Evolutionary conservation across 1,140 invertebrate genomes (phyloP).

Genomic region (Chelonus insularis): DNA sequence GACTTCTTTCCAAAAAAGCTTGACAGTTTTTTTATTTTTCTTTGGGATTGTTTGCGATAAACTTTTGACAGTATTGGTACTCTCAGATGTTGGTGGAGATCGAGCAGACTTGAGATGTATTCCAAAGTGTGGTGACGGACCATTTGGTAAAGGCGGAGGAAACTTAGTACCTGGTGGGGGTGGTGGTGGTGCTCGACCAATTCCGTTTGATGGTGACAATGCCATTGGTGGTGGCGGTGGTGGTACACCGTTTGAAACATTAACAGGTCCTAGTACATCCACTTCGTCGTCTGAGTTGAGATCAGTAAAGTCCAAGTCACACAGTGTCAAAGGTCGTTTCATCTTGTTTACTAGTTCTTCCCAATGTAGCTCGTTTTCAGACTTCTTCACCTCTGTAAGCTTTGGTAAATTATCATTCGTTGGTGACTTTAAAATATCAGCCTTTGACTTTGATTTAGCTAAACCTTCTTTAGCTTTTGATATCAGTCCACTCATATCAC

Average conservation of each 20-base stretch:
- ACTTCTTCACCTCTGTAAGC: slow-evolving; percentile 77
- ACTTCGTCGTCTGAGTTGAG: slow-evolving; percentile 79
- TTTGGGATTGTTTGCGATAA: slow-evolving; percentile 59
- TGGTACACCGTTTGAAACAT: slow-evolving; percentile 66
- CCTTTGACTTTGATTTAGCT: slow-evolving; percentile 80
- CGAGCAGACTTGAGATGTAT: slow-evolving; percentile 47
- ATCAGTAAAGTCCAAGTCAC: slow-evolving; percentile 96
- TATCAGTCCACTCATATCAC: slow-evolving; percentile 86
- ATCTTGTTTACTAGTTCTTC: slow-evolving; percentile 84
- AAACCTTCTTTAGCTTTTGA: slow-evolving; percentile 91
- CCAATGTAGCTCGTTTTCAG: slow-evolving; percentile 94
- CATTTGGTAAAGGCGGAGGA: slow-evolving; percentile 55
- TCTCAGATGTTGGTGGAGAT: slow-evolving; percentile 31
- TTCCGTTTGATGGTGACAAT: slow-evolving; percentile 50
- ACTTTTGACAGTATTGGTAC: slow-evolving; percentile 28
- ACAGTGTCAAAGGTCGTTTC: slow-evolving; percentile 83
- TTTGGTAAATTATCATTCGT: slow-evolving; percentile 66
- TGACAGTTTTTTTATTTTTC: slow-evolving; percentile 97
- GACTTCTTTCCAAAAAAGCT: slow-evolving; percentile 98
- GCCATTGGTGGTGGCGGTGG: slow-evolving; percentile 72
- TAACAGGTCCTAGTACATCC: slow-evolving; percentile 66
- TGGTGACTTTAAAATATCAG: slow-evolving; percentile 70
- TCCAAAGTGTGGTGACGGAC: slow-evolving; percentile 54
- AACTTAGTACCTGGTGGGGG: slow-evolving; percentile 48
- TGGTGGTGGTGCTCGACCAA: slow-evolving; percentile 45